phyloP scores from a whole-genome alignment of 2,113 vertebrate genomes.

The Peucedramus taeniatus region DNA sequence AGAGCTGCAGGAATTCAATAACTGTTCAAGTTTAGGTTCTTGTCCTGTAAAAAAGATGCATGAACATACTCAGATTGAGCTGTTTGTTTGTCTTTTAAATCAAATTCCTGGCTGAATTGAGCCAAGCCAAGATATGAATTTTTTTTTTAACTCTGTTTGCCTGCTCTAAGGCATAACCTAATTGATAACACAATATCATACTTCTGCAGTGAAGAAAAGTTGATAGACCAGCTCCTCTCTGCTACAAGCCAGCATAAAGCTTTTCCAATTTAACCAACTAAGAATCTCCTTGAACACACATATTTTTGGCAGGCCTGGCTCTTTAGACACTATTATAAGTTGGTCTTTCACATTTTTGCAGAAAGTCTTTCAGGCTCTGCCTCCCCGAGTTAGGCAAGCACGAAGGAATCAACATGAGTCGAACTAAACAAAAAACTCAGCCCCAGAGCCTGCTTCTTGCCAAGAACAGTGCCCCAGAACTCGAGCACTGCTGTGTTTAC shows the following conservation, averaged over 20 bases:
- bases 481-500: slow-evolving; percentile 39
- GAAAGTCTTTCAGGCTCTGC: slow-evolving; percentile 25
- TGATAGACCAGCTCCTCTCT: background rate
- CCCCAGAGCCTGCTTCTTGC: slow-evolving; percentile 23
- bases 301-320: slow-evolving; percentile 37
- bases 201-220: background rate
- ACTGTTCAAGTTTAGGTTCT: background rate
- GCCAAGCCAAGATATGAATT: background rate
- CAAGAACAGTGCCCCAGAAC: slow-evolving; percentile 58
- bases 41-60: background rate
- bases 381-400: slow-evolving; percentile 1
- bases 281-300: background rate
- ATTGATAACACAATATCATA: slow-evolving; percentile 2
- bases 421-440: background rate
- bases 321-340: slow-evolving; percentile 19
- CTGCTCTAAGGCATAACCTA: slow-evolving; percentile 18
- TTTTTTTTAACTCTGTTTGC: background rate
- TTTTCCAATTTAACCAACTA: background rate
- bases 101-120: background rate
- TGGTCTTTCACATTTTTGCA: slow-evolving; percentile 11
- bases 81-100: background rate
- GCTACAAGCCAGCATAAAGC: background rate
- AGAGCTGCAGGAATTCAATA: background rate
- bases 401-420: background rate
- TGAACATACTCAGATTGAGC: background rate